Conservation (phyloP, 1,140 invertebrate genomes). For the silkworm (Bombyx mori) region ASM3026992v2 NC_085121.1:1491501-1492000, state of each 20-base stretch:
- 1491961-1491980: no score
- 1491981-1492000: no score
- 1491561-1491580: background rate
- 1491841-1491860: constrained; percentile 57
- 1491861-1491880: no score
- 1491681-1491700: constrained; percentile 94
- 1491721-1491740: constrained; percentile 96
- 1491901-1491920: no score
- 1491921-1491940: no score
- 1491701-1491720: constrained; percentile 89
- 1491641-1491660: background rate
- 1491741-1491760: constrained; percentile 95
- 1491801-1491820: constrained; percentile 90
- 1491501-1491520: no score
- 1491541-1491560: no score
- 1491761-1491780: constrained; percentile 91
- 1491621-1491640: no score
- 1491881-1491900: no score
- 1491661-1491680: constrained; percentile 85
- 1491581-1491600: no score
- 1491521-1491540: no score
- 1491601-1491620: background rate
- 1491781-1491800: constrained; percentile 91
- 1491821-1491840: constrained; percentile 93
- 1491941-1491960: no score